Evolutionary conservation across 2,113 vertebrate genomes (phyloP).

Genomic region (Corynorhinus townsendii): DNA sequence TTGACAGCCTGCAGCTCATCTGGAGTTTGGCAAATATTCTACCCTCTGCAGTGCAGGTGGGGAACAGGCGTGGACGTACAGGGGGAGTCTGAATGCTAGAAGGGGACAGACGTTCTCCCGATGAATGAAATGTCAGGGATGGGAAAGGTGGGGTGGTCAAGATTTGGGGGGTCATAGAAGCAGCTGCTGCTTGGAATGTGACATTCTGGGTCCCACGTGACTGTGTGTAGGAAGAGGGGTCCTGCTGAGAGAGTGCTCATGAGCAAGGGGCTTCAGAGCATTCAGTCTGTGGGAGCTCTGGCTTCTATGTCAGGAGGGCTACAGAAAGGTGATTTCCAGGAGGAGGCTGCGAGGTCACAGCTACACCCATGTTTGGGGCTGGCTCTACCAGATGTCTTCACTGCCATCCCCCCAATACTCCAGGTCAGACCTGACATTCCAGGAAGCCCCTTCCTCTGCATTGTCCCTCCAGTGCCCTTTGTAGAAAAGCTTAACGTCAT

Average conservation of each 20-base stretch:
- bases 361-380: neutral
- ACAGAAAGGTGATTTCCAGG: neutral
- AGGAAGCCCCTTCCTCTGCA: neutral
- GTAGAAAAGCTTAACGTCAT: neutral
- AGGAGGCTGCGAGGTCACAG: neutral
- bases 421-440: neutral
- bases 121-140: too few species aligned
- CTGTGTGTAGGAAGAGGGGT: neutral
- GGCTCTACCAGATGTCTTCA: neutral
- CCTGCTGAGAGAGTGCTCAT: neutral
- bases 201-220: neutral
- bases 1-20: neutral
- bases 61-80: accelerated
- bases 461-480: neutral
- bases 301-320: neutral
- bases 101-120: neutral
- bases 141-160: neutral
- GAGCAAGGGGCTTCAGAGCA: neutral
- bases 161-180: neutral
- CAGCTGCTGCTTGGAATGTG: neutral
- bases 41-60: neutral
- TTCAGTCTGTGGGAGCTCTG: neutral
- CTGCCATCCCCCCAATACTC: accelerated
- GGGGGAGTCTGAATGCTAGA: neutral
- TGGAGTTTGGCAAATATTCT: neutral